These are phyloP conservation scores for Apus apus DNA, from an alignment of 2,113 vertebrate genomes.

Conservation along the genomic window DNA sequence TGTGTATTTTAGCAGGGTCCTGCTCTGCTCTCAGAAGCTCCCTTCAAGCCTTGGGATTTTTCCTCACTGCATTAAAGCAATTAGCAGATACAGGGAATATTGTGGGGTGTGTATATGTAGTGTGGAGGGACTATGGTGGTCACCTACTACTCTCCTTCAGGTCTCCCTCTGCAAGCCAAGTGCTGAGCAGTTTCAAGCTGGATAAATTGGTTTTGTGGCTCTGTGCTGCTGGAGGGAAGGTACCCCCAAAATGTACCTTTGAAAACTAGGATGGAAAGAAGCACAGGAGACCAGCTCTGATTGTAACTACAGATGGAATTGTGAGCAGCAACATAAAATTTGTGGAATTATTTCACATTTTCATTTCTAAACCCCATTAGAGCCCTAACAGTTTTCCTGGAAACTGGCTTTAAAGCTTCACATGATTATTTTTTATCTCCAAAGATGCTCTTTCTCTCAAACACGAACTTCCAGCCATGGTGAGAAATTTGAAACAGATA, in stretches of 20 bases:
- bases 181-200: neutral
- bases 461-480: neutral
- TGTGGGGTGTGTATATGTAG: accelerated
- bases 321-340: neutral
- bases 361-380: neutral
- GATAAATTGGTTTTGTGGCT: neutral
- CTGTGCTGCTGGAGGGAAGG: neutral
- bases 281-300: neutral
- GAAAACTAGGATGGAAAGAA: neutral
- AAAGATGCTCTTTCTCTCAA: neutral
- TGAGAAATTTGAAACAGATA: neutral
- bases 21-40: neutral
- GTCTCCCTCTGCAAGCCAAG: neutral
- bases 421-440: neutral
- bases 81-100: neutral
- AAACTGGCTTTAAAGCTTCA: neutral
- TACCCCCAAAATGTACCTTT: neutral
- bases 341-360: neutral
- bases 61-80: neutral
- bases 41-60: neutral
- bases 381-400: neutral
- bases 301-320: neutral
- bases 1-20: neutral
- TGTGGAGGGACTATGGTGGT: neutral
- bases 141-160: no score